A percentile compares a stretch with the other conserved stretches of the same genome.
Evolutionary conservation across 2,797 vertebrate genomes (phyloP).

Genomic region (Catostomus latipinnis): DNA sequence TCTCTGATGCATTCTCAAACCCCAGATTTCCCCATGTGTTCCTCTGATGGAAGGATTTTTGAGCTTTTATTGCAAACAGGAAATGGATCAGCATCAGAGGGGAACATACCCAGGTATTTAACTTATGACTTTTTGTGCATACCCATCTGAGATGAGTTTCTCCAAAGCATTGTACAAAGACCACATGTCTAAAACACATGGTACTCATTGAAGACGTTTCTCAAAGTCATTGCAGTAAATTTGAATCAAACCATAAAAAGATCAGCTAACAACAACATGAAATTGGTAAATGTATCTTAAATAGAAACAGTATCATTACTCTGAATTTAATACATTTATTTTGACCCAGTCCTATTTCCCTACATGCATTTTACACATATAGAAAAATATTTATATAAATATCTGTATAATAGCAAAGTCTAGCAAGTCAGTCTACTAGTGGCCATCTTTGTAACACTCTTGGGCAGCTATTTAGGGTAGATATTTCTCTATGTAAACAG

Average conservation of each 20-base stretch:
- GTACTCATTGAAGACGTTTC: constrained; percentile 11
- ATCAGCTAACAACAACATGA: too few relatives aligned
- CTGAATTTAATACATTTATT: neutral
- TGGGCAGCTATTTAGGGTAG: too few relatives aligned
- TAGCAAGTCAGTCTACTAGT: too few relatives aligned
- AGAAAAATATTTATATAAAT: too few relatives aligned
- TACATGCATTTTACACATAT: too few relatives aligned
- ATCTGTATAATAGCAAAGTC: too few relatives aligned
- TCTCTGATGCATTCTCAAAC: constrained; percentile 30
- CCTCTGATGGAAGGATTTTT: constrained; percentile 4
- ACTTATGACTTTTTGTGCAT: constrained; percentile 9
- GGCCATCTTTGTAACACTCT: too few relatives aligned
- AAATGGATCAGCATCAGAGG: constrained; percentile 14
- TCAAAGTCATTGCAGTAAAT: constrained; percentile 2
- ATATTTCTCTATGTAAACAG: too few relatives aligned
- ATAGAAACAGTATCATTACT: neutral
- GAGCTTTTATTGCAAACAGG: constrained; percentile 18
- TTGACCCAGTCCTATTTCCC: too few relatives aligned
- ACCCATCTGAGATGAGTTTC: constrained; percentile 30
- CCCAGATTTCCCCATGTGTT: neutral
- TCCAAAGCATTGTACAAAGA: constrained; percentile 19
- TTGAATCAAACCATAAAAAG: neutral
- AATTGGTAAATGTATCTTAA: neutral
- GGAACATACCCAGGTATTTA: constrained; percentile 12
- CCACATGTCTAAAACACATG: constrained; percentile 16